These are phyloP conservation scores for Struthidea cinerea DNA, from an alignment of 2,113 vertebrate species.

Conservation along the genomic window DNA sequence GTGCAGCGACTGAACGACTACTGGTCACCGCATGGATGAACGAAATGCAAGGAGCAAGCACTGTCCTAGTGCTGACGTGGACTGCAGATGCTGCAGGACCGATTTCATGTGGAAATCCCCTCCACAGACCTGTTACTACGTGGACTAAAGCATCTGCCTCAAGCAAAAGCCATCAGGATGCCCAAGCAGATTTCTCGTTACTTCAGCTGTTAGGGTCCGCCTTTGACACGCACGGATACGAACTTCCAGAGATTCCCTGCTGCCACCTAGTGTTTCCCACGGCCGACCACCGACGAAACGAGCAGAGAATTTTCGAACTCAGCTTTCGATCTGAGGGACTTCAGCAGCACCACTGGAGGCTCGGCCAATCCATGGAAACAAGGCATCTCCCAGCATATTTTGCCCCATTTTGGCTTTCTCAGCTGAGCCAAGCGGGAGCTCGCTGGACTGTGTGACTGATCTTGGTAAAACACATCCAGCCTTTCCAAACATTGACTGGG, in stretches of 20 bases:
- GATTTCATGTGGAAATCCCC: background rate
- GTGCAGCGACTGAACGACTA: accelerated
- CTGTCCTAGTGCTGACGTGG: accelerated
- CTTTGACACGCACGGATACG: accelerated
- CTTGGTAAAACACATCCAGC: background rate
- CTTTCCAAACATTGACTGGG: background rate
- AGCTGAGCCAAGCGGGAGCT: background rate
- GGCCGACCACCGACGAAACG: accelerated
- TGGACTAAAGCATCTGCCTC: background rate
- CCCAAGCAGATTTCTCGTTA: background rate
- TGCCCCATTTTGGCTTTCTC: background rate
- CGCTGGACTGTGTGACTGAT: background rate
- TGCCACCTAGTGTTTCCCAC: constrained; percentile 58
- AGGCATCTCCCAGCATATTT: background rate
- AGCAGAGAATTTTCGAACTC: background rate
- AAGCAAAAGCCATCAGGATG: background rate
- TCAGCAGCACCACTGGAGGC: background rate
- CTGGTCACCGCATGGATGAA: background rate
- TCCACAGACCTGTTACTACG: background rate
- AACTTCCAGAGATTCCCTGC: constrained; percentile 31
- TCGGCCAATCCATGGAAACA: background rate
- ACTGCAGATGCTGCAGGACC: background rate
- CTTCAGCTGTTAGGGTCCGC: background rate
- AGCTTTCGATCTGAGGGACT: accelerated
- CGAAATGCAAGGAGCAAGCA: background rate